Conservation (phyloP, 2,888 invertebrate species). For the Deilephila porcellus region DNA sequence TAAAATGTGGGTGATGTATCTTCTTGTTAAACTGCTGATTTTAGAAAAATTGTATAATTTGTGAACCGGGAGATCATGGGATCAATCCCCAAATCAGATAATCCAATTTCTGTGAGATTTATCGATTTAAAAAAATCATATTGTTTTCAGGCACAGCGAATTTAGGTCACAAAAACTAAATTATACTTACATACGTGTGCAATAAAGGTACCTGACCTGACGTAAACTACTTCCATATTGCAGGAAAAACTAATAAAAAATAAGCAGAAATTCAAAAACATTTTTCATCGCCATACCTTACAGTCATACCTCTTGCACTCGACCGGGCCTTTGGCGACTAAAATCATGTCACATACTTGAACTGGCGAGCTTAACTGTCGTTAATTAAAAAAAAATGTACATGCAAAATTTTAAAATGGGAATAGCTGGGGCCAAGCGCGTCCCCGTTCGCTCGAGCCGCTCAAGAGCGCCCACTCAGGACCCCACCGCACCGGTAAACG, state of each 20-base stretch:
- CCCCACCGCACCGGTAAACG: constrained; percentile 21
- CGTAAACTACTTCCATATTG: too few relatives aligned
- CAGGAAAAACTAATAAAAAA: too few relatives aligned
- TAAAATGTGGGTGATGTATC: background rate
- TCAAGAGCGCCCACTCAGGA: constrained; percentile 30
- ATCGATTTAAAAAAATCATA: too few relatives aligned
- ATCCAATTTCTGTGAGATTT: too few relatives aligned
- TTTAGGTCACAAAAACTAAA: too few relatives aligned
- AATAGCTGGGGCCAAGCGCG: constrained; percentile 24
- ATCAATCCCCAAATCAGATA: too few relatives aligned
- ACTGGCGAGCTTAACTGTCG: background rate
- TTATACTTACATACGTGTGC: too few relatives aligned
- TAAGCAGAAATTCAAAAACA: background rate
- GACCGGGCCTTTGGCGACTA: background rate
- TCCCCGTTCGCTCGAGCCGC: constrained; percentile 28
- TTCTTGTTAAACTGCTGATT: too few relatives aligned
- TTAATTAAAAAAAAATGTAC: constrained; percentile 25
- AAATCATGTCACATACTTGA: constrained; percentile 17
- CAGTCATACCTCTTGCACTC: background rate
- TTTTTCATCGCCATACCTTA: background rate
- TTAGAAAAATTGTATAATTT: too few relatives aligned
- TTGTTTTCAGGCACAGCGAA: too few relatives aligned
- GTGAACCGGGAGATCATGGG: too few relatives aligned
- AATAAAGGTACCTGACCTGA: too few relatives aligned
- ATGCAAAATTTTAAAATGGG: constrained; percentile 16